phyloP scores from a whole-genome alignment of 2,888 invertebrate genomes.

The Pomacea canaliculata region DNA sequence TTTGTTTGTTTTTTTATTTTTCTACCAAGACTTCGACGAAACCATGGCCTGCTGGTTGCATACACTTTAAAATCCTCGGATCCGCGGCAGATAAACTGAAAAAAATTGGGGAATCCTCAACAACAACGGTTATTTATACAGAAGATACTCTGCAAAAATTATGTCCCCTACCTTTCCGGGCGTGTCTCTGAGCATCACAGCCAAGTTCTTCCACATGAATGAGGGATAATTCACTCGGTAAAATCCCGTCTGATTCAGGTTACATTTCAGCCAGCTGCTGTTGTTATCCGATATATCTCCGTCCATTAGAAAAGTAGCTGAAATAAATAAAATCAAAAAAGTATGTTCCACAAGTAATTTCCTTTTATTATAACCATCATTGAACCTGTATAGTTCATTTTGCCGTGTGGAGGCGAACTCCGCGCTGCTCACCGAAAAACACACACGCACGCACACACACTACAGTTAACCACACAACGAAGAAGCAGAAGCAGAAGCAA shows the following conservation, averaged over 20 bases:
- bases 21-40: too few species aligned
- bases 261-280: slow-evolving; percentile 83
- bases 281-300: slow-evolving; percentile 24
- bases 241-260: slow-evolving; percentile 86
- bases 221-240: slow-evolving; percentile 87
- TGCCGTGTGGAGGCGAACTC: too few species aligned
- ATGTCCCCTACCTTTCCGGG: background rate
- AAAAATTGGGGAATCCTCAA: too few species aligned
- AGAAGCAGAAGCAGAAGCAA: background rate
- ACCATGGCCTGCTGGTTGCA: too few species aligned
- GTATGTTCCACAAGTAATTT: background rate
- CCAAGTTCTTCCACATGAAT: slow-evolving; percentile 76
- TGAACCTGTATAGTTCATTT: too few species aligned
- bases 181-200: slow-evolving; percentile 29
- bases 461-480: background rate
- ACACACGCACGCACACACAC: too few species aligned
- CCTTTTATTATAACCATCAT: background rate
- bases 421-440: too few species aligned
- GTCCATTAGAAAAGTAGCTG: slow-evolving; percentile 42
- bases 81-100: too few species aligned
- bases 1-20: too few species aligned
- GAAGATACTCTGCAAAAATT: too few species aligned
- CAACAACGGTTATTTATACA: too few species aligned
- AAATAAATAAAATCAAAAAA: background rate
- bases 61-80: too few species aligned